These are phyloP conservation scores for Notarius lentiginosus DNA, from an alignment of 2,113 vertebrate species.

Conservation along the genomic window DNA sequence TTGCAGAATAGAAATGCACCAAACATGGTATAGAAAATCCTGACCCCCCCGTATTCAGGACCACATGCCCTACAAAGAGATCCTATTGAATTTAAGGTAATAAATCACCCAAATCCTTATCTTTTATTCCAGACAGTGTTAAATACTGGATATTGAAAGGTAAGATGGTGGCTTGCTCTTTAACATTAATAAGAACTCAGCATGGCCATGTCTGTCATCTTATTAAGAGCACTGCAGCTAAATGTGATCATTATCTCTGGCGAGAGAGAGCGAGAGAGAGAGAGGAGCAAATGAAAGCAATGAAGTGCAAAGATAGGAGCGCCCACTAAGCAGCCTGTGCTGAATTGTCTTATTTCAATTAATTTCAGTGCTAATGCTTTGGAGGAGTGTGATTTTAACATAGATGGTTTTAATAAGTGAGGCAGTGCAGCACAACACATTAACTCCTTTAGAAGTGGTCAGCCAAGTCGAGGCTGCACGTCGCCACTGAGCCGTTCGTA, in stretches of 20 bases:
- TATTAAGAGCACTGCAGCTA: conserved; percentile 59
- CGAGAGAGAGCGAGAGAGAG: conserved; percentile 32
- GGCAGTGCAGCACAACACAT: conserved; percentile 63
- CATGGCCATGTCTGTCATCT: conserved; percentile 55
- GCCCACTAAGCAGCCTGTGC: conserved; percentile 57
- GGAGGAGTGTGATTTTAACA: conserved; percentile 63
- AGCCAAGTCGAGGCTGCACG: conserved; percentile 26
- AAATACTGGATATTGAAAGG: conserved; percentile 37
- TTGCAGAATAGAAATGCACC: neutral
- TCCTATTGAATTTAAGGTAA: conserved; percentile 28
- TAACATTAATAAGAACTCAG: conserved; percentile 45
- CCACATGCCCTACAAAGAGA: conserved; percentile 1
- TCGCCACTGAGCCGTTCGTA: neutral
- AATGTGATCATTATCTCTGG: conserved; percentile 63
- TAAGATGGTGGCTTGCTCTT: conserved; percentile 51
- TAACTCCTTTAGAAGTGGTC: conserved; percentile 48
- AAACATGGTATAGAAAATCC: conserved; percentile 9
- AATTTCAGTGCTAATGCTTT: conserved; percentile 65
- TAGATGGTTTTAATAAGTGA: conserved; percentile 61
- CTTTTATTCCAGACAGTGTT: conserved; percentile 36
- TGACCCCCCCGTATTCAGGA: neutral
- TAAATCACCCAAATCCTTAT: conserved; percentile 36
- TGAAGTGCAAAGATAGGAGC: conserved; percentile 56
- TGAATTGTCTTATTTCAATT: conserved; percentile 68
- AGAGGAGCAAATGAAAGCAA: conserved; percentile 55